Percentiles rank a stretch among this genome's conserved stretches.
phyloP scores from a whole-genome alignment of 2,113 vertebrate species.

The Ammodytes dubius region DNA sequence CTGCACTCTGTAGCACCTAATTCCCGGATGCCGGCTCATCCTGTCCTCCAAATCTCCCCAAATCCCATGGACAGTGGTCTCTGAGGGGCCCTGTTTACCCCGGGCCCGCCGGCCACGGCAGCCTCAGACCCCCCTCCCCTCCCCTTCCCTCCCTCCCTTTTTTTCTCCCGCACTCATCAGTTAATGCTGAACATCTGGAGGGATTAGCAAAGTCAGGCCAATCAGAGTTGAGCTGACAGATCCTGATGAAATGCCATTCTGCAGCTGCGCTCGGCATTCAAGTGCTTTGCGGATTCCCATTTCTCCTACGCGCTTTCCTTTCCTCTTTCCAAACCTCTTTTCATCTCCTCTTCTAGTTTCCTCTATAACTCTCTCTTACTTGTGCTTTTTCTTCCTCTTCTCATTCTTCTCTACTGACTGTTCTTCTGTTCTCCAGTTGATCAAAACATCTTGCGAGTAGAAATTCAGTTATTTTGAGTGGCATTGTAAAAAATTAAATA shows the following conservation, averaged over 20 bases:
- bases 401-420: background rate
- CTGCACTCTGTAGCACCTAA: constrained; percentile 76
- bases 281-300: constrained; percentile 56
- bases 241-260: constrained; percentile 84
- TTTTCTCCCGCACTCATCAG: constrained; percentile 81
- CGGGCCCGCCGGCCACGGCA: constrained; percentile 64
- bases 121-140: constrained; percentile 54
- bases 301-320: constrained; percentile 45
- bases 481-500: background rate
- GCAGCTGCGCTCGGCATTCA: constrained; percentile 88
- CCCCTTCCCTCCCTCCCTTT: constrained; percentile 47
- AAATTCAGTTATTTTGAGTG: background rate
- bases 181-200: constrained; percentile 89
- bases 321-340: constrained; percentile 24
- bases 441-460: background rate
- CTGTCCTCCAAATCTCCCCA: constrained; percentile 81
- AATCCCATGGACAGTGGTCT: constrained; percentile 81
- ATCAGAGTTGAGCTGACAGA: constrained; percentile 84
- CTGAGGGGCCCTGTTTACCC: constrained; percentile 77
- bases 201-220: constrained; percentile 83
- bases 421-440: background rate
- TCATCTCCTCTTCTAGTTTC: constrained; percentile 5
- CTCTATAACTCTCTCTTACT: no score
- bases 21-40: constrained; percentile 82
- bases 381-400: background rate